phyloP scores from a whole-genome alignment of 1,140 invertebrate species.

The Anoplolepis gracilipes region DNA sequence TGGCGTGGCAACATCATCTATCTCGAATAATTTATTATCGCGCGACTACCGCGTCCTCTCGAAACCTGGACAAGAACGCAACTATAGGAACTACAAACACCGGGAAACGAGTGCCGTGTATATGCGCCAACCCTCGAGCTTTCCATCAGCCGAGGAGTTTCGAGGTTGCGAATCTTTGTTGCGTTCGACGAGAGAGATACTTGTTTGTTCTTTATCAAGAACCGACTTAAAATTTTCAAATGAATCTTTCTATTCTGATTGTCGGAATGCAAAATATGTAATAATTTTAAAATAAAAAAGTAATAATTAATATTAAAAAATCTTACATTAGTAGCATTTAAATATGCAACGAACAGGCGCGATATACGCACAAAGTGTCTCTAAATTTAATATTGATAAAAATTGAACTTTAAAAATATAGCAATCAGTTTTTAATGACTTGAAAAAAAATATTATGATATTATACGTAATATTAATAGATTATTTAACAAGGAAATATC shows the following conservation, averaged over 20 bases:
- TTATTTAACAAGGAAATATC: not conserved
- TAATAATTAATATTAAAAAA: not conserved
- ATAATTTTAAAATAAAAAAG: not conserved
- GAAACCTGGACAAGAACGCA: slow-evolving; percentile 84
- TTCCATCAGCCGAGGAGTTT: slow-evolving; percentile 40
- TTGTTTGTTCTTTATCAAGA: not conserved
- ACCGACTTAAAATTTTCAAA: not conserved
- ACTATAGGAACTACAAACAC: slow-evolving; percentile 78
- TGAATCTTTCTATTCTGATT: not conserved
- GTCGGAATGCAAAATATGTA: not conserved
- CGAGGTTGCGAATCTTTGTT: not conserved
- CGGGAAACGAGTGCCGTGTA: slow-evolving; percentile 75
- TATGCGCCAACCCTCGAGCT: slow-evolving; percentile 49
- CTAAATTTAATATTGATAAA: slow-evolving; percentile 12
- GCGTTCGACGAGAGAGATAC: not conserved
- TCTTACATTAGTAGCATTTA: not conserved
- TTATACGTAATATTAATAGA: not conserved
- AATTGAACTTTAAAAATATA: not conserved
- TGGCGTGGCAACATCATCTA: slow-evolving; percentile 86
- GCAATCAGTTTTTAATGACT: not conserved
- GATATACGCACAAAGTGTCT: not conserved
- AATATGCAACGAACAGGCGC: not conserved
- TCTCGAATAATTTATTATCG: slow-evolving; percentile 86
- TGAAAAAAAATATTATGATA: not conserved
- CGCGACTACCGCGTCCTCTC: slow-evolving; percentile 81